Conservation (phyloP, 2,888 invertebrate species). For the Platerodrilus igneus region DNA sequence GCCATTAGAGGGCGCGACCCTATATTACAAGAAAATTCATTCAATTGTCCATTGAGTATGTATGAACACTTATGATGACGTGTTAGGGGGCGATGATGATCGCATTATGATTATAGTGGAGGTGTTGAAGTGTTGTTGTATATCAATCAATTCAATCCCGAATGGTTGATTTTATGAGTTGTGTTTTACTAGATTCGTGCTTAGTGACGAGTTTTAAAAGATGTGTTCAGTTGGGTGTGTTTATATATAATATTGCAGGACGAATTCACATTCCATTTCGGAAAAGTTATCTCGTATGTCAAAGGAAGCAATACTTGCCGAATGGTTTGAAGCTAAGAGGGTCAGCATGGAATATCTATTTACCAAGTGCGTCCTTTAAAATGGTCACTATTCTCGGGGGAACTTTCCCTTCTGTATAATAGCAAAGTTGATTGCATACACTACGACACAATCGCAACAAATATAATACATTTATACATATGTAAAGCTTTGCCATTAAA, state of each 20-base stretch:
- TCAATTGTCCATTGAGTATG: conserved; percentile 48
- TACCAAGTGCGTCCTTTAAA: conserved; percentile 47
- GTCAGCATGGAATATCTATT: conserved; percentile 45
- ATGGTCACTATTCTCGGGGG: conserved; percentile 47
- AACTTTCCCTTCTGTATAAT: conserved; percentile 40
- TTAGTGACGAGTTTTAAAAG: background rate
- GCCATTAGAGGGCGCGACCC: conserved; percentile 59
- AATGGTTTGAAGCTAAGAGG: conserved; percentile 38
- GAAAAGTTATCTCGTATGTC: conserved; percentile 46
- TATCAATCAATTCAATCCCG: conserved; percentile 11
- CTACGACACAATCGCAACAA: conserved; percentile 44
- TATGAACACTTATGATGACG: conserved; percentile 47
- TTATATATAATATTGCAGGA: conserved; percentile 36
- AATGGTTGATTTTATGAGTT: background rate
- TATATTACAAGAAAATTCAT: conserved; percentile 43
- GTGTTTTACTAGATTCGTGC: background rate
- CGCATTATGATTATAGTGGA: conserved; percentile 36
- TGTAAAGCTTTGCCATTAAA: too few species aligned
- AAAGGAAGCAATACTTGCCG: conserved; percentile 49
- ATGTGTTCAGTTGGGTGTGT: background rate
- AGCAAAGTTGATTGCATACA: conserved; percentile 49
- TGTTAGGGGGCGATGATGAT: conserved; percentile 37
- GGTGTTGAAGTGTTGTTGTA: conserved; percentile 21
- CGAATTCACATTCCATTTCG: conserved; percentile 41
- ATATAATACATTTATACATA: conserved; percentile 42